Base-by-base conservation (phyloP, 2,113 vertebrate genomes). In the Saguinus midas region DNA sequence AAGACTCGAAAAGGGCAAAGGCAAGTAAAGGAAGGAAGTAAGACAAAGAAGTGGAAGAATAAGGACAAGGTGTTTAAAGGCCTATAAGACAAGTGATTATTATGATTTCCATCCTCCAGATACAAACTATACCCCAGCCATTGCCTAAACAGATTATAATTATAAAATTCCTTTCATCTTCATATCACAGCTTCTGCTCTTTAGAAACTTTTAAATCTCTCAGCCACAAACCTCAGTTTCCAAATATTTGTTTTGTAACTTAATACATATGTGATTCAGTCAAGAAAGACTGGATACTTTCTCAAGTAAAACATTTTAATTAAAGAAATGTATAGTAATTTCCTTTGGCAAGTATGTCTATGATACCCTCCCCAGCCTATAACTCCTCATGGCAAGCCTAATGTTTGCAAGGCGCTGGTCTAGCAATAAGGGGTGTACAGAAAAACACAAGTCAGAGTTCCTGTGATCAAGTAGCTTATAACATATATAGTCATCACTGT, bases 221-320 rank as follows among this genome's bases (percentile, higher is more conserved):
- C 3, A 35, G 37, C 61, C 70, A 87, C 50, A 94, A 92, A 68
- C 32, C 90, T 95, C 17, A 58, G 35, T 73, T 97, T 94, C 68
- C 27, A 94, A 81, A 57, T 90, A 29, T 78, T 61, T 93, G 73
- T 58, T 81, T 86, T 90, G 48, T 92, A 86, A 95, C 5, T 70
- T 90, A 58, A 61, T 87, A 75, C 0, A 52, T 78, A 18, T 48
- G 92, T 94, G 90, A 66, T 50, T 91, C 50, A 37, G 12, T 83
- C 73, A 92, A 68, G 80, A 95, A 92, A 96, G 58, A 90, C 11
- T 94, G 68, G 6, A n/a, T 55, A 70, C 75, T 96, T 96, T 88
- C 76, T 90, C 43, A 97, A 97, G 95, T 94, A 96, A 97, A 96
- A 85, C 43, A 82, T 68, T 95, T 84, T 75, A 82, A 91, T 82